Conservation (phyloP, 2,113 vertebrate genomes). For the Charadrius vociferus region DNA sequence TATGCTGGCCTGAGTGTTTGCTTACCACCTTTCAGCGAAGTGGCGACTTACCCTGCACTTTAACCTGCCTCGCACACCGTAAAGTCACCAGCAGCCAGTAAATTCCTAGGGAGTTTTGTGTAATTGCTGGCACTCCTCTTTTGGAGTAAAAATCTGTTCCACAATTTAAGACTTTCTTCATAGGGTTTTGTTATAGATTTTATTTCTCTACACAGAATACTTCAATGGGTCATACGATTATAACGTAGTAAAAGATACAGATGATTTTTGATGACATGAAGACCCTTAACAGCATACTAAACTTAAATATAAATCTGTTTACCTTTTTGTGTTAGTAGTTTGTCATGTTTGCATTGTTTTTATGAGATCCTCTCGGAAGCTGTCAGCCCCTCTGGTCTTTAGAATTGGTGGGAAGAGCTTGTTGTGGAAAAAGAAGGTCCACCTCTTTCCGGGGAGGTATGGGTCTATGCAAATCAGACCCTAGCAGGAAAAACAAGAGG, state of each 20-base stretch:
- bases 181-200: neutral
- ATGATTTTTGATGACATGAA: neutral
- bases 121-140: neutral
- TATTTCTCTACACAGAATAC: neutral
- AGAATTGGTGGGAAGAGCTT: neutral
- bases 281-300: neutral
- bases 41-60: fast-evolving
- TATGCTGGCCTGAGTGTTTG: neutral
- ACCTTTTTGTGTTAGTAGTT: neutral
- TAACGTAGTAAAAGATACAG: neutral
- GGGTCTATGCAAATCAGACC: neutral
- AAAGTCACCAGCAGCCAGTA: neutral
- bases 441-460: neutral
- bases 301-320: neutral
- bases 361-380: neutral
- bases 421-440: neutral
- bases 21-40: neutral
- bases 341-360: neutral
- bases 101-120: neutral
- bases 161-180: neutral
- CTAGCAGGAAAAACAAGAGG: neutral
- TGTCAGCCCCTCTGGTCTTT: neutral
- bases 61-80: neutral
- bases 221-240: too few relatives aligned
- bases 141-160: neutral